A percentile compares a stretch with the other conserved stretches of the same genome.
Evolutionary conservation across 1,140 invertebrate genomes (phyloP).

Genomic region (Chlorops oryzae): DNA sequence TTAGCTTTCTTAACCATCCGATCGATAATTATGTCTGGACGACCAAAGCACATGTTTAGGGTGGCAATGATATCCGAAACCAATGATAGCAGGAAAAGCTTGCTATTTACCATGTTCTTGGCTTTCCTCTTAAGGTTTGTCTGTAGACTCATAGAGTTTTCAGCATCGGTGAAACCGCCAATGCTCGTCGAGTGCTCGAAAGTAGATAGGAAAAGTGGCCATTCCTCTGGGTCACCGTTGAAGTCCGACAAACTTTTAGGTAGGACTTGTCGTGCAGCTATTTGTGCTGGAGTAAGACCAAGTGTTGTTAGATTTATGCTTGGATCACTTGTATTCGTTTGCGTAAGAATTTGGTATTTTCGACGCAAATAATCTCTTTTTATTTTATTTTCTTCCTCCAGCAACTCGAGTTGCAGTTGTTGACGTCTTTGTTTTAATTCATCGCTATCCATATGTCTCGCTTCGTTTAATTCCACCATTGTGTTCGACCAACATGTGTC

Average conservation of each 20-base stretch:
- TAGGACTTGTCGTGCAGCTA: constrained; percentile 9
- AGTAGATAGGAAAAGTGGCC: constrained; percentile 8
- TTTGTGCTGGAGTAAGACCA: neutral
- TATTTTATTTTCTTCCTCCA: no score
- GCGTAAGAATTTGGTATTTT: no score
- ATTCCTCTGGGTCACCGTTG: constrained; percentile 9
- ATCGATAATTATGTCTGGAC: constrained; percentile 3
- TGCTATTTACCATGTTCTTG: neutral
- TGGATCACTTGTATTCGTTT: no score
- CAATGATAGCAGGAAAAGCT: constrained; percentile 5
- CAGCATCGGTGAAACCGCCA: constrained; percentile 4
- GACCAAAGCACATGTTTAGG: constrained; percentile 7
- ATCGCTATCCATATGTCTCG: no score
- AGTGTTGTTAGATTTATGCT: no score
- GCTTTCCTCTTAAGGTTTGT: constrained; percentile 3
- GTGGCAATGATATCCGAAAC: constrained; percentile 5
- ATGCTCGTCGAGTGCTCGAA: constrained; percentile 1
- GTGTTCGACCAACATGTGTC: no score
- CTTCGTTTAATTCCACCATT: no score
- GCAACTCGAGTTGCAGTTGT: no score
- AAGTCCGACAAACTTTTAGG: constrained; percentile 4
- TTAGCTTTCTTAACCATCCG: neutral
- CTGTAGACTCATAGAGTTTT: constrained; percentile 8
- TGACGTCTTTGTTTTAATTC: no score
- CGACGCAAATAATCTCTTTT: no score